A percentile compares a stretch with the other conserved stretches of the same genome.
Evolutionary conservation across 2,797 vertebrate species (phyloP).

Genomic region (Darevskia mixta): DNA sequence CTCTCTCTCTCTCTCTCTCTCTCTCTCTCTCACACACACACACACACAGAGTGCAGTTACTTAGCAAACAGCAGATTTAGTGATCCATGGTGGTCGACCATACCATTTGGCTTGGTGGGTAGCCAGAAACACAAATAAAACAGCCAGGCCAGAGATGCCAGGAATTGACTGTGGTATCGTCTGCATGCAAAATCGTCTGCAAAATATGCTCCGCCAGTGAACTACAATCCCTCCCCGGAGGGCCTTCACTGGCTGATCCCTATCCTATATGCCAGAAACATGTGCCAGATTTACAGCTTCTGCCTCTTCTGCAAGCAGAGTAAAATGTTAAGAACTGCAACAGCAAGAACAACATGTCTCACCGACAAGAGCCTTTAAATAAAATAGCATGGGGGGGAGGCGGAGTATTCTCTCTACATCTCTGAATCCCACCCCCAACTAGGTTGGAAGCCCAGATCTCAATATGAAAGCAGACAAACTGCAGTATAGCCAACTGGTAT

Average conservation of each 20-base stretch:
- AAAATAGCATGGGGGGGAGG: conserved; percentile 44
- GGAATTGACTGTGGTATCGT: too few relatives aligned
- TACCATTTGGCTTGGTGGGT: neutral
- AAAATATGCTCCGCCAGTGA: too few relatives aligned
- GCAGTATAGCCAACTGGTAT: conserved; percentile 49
- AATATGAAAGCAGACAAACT: conserved; percentile 44
- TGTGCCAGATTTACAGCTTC: neutral
- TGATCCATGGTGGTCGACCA: too few relatives aligned
- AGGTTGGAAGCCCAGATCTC: conserved; percentile 44
- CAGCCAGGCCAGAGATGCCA: too few relatives aligned
- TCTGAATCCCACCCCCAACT: conserved; percentile 10
- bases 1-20: too few relatives aligned
- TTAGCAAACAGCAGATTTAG: neutral
- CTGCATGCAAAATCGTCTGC: too few relatives aligned
- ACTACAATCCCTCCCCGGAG: neutral
- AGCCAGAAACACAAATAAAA: neutral
- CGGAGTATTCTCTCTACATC: conserved; percentile 36
- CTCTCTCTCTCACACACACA: too few relatives aligned
- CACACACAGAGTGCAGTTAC: neutral
- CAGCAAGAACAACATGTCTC: conserved; percentile 17
- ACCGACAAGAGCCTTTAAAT: conserved; percentile 57
- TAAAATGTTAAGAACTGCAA: conserved; percentile 53
- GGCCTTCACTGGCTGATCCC: neutral
- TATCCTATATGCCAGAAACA: neutral
- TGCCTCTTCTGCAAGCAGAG: conserved; percentile 43